Evolutionary conservation across 2,113 vertebrate species (phyloP).

Genomic region (Dolichotis patagonum): DNA sequence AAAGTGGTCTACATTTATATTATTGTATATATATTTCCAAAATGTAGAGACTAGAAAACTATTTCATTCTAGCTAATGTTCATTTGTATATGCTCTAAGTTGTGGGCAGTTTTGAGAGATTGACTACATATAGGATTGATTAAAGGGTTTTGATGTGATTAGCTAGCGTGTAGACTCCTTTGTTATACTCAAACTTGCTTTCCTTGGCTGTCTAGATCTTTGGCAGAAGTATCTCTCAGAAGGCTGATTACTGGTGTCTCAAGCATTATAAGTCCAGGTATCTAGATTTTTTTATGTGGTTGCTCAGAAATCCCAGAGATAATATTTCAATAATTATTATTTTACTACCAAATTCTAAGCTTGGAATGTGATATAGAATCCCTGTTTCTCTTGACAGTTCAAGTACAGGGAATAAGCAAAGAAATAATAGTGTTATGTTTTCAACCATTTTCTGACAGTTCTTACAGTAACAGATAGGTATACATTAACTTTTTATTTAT

Average conservation of each 20-base stretch:
- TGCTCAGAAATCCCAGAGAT: background rate
- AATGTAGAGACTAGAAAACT: background rate
- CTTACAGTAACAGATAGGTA: background rate
- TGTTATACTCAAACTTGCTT: background rate
- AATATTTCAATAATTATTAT: background rate
- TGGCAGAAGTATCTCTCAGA: background rate
- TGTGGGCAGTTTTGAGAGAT: background rate
- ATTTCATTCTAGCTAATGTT: background rate
- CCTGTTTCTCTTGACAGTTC: background rate
- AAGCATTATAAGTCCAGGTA: background rate
- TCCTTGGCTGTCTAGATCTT: background rate
- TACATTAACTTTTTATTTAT: background rate
- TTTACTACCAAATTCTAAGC: background rate
- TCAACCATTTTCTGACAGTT: background rate
- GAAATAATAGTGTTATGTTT: background rate
- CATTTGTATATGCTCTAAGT: background rate
- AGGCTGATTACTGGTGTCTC: background rate
- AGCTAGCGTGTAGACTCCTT: background rate
- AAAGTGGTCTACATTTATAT: background rate
- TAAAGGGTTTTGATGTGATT: background rate
- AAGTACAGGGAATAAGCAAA: background rate
- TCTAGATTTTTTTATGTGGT: background rate
- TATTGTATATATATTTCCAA: background rate
- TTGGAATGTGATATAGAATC: background rate
- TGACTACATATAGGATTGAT: background rate